A percentile compares a stretch with the other conserved stretches of the same genome.
Evolutionary conservation across 2,888 invertebrate species (phyloP).

Genomic region (Orchesellides sinensis): DNA sequence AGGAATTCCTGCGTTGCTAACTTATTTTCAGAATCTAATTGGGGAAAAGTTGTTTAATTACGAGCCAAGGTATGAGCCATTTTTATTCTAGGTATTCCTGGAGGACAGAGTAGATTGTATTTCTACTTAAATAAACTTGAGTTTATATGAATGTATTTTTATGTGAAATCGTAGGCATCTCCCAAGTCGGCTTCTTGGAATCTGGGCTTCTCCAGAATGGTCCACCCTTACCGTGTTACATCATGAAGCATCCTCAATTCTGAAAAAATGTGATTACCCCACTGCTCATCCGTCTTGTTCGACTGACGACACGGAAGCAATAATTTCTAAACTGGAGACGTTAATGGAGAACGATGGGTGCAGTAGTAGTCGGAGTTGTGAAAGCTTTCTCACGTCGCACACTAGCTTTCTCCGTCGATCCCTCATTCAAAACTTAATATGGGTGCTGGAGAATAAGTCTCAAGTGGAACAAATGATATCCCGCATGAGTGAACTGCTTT

Average conservation of each 20-base stretch:
- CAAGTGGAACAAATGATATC: constrained; percentile 47
- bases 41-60: constrained; percentile 57
- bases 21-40: constrained; percentile 52
- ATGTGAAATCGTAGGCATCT: constrained; percentile 33
- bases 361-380: neutral
- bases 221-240: constrained; percentile 25
- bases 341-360: neutral
- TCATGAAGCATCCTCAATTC: constrained; percentile 13
- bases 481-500: constrained; percentile 59
- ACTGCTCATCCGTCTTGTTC: constrained; percentile 18
- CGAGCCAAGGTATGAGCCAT: constrained; percentile 42
- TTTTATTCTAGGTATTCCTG: neutral
- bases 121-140: neutral
- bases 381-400: constrained; percentile 47
- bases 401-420: constrained; percentile 45
- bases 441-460: constrained; percentile 53
- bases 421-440: constrained; percentile 47
- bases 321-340: constrained; percentile 31
- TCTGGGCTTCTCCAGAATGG: constrained; percentile 67
- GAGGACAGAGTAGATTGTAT: neutral
- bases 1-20: constrained; percentile 28
- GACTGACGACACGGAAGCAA: neutral
- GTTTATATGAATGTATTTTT: neutral
- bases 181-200: constrained; percentile 46
- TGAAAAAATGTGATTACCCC: constrained; percentile 35